These are phyloP conservation scores for Tridacna gigas DNA, from an alignment of 2,888 invertebrate species.

Conservation along the genomic window DNA sequence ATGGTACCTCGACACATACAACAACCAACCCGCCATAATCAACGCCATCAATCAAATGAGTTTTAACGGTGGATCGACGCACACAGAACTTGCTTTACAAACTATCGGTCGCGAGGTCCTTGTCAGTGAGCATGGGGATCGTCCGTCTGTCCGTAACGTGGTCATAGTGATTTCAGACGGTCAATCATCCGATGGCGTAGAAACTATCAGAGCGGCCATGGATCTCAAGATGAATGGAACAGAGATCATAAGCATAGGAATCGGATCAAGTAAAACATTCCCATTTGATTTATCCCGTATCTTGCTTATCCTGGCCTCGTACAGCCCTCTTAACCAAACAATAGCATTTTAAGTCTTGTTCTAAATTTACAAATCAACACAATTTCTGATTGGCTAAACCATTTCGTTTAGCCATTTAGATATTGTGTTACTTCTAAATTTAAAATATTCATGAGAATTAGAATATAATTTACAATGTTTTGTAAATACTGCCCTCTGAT, in stretches of 20 bases:
- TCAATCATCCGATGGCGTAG: conserved; percentile 67
- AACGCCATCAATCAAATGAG: background rate
- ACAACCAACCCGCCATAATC: background rate
- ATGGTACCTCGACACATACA: background rate
- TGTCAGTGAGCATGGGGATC: conserved; percentile 68
- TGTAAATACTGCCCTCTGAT: too few relatives aligned
- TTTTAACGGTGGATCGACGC: background rate
- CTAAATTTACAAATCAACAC: background rate
- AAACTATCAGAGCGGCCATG: conserved; percentile 30
- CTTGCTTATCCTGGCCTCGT: background rate
- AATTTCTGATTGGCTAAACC: too few relatives aligned
- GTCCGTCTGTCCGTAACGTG: conserved; percentile 69
- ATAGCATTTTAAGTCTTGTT: background rate
- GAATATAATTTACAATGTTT: too few relatives aligned
- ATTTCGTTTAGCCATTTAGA: too few relatives aligned
- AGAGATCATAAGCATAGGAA: conserved; percentile 46
- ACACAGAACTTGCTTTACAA: background rate
- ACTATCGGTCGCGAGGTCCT: background rate
- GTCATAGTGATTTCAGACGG: conserved; percentile 78
- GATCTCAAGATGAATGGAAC: conserved; percentile 26
- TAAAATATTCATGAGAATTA: too few relatives aligned
- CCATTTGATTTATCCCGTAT: background rate
- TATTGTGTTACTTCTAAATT: too few relatives aligned
- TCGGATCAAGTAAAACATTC: conserved; percentile 11
- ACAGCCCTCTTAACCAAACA: background rate